phyloP scores from a whole-genome alignment of 2,113 vertebrate genomes.

The Dolichotis patagonum region DNA sequence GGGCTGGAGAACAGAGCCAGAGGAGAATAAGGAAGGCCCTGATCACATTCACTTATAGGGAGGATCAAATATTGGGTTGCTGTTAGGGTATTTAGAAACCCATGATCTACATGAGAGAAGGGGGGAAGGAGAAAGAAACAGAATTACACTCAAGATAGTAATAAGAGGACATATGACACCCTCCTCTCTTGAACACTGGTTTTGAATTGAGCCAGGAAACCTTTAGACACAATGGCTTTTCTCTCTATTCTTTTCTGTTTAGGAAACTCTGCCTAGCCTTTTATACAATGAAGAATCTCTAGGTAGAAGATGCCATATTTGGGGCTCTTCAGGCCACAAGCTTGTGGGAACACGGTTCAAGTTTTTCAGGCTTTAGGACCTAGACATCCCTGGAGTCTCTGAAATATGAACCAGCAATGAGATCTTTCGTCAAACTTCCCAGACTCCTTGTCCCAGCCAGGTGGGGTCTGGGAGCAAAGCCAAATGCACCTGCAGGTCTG shows the following conservation, averaged over 20 bases:
- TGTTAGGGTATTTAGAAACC: not conserved
- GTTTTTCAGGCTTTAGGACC: not conserved
- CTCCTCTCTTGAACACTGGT: not conserved
- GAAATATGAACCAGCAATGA: constrained; percentile 10
- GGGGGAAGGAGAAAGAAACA: not conserved
- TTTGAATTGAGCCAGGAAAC: constrained; percentile 40
- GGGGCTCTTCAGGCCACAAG: not conserved
- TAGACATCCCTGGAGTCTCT: not conserved
- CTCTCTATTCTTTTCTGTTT: not conserved
- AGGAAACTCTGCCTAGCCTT: constrained; percentile 26
- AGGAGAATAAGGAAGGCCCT: not conserved
- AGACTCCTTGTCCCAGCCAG: not conserved
- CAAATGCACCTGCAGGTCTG: not conserved
- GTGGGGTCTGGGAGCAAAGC: not conserved
- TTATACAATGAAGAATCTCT: not conserved
- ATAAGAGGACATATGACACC: not conserved
- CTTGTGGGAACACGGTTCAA: not conserved
- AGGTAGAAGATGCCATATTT: not conserved
- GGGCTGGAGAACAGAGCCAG: not conserved
- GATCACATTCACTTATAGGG: not conserved
- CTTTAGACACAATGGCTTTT: not conserved
- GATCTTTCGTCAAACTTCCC: not conserved
- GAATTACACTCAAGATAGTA: not conserved
- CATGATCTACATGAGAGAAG: not conserved
- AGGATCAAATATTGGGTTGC: constrained; percentile 22